Evolutionary conservation across 2,888 invertebrate species (phyloP), one percentile per base, ranked within the genome.

Genomic region (Lottia gigantea): DNA sequence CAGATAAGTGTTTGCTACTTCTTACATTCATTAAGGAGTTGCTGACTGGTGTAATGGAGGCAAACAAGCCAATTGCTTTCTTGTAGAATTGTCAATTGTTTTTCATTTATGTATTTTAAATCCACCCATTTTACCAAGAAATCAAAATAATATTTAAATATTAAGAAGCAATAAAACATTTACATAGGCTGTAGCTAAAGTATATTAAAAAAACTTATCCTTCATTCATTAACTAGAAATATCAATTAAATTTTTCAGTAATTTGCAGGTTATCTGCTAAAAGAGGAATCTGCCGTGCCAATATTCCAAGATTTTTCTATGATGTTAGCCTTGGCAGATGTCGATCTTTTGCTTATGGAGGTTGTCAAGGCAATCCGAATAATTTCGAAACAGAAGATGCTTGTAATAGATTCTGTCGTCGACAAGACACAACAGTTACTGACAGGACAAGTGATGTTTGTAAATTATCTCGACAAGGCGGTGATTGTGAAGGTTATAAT

Each of bases 341-440:
- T 71, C 91, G 95, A 94, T 93, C 90, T 91, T 92, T 90, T 95
- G 94, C 90, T 90, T 93, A 89, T 63, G 94, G 95, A 64, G 97
- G 97, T 40, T 97, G 97, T 85, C 92, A 92, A 67, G 97, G 97
- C 72, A 98, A 98, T 87, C 92, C 81, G 62, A 88, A 88, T 76
- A 81, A 83, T 70, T 88, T 88, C 68, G 78, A 68, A n/a, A 71
- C 71, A 4, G 62, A 72, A 66, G 77, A 79, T 12, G 76, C 76
- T 25, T 83, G 83, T 67, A 66, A 77, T 64, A 61, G 67, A 11
- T 74, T 75, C 46, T 83, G 83, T 67, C 65, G 69, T 16, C 46
- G 15, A 6, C 40, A 14, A 26, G 49, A n/a, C 12, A 11, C 11
- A 46, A 11, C 16, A 19, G 19, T 2, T 1, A 46, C 19, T 14